phyloP scores from a whole-genome alignment of 2,113 vertebrate genomes.

The Amphilophus citrinellus region DNA sequence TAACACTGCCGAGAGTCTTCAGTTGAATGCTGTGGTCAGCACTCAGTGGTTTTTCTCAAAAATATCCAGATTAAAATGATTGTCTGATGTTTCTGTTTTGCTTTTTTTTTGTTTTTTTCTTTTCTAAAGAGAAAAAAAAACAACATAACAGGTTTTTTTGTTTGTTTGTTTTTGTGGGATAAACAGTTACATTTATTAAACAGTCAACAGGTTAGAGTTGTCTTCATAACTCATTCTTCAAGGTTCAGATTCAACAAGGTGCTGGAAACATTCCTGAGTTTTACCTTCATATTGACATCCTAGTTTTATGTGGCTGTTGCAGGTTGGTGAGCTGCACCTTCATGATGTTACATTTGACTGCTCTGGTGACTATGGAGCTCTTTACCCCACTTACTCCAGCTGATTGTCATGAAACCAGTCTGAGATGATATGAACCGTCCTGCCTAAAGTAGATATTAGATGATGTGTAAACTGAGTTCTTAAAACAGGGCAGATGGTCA shows the following conservation, averaged over 20 bases:
- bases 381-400: not conserved
- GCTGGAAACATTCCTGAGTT: not conserved
- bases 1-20: constrained; percentile 24
- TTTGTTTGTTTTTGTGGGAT: too few species aligned
- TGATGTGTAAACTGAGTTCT: not conserved
- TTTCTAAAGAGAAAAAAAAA: not conserved
- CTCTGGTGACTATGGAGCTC: not conserved
- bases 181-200: constrained; percentile 5
- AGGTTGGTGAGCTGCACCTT: not conserved
- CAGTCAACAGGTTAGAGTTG: not conserved
- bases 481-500: not conserved
- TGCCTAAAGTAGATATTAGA: not conserved
- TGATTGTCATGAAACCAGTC: not conserved
- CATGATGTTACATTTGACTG: not conserved
- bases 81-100: not conserved
- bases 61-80: constrained; percentile 55
- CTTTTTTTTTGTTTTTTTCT: constrained; percentile 5
- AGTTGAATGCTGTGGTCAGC: constrained; percentile 18
- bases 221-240: not conserved
- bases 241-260: not conserved
- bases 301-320: not conserved
- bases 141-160: not conserved
- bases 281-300: not conserved
- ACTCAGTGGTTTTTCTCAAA: constrained; percentile 32
- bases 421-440: not conserved